These are phyloP conservation scores for Fringilla coelebs DNA, from an alignment of 2,797 vertebrate species.

Conservation along the genomic window DNA sequence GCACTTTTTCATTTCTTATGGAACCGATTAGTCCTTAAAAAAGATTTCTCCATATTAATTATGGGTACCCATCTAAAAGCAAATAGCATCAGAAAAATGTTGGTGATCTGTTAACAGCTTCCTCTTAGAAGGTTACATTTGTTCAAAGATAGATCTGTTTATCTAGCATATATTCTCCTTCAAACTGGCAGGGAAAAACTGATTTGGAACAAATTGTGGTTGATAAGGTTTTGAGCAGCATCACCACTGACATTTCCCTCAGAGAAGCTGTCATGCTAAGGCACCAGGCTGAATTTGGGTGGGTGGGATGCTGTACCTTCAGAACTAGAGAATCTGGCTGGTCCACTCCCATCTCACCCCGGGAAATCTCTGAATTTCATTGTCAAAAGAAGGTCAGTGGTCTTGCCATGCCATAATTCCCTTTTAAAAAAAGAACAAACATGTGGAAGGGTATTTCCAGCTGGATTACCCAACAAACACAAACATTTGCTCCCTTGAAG, in stretches of 20 bases:
- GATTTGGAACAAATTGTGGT: background rate
- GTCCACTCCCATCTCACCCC: background rate
- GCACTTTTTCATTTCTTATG: constrained; percentile 5
- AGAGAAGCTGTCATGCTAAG: background rate
- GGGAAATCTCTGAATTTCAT: background rate
- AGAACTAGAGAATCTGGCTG: background rate
- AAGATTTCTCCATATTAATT: constrained; percentile 4
- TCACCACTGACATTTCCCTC: background rate
- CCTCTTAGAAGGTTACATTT: background rate
- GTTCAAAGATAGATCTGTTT: background rate
- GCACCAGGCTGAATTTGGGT: background rate
- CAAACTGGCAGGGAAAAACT: background rate
- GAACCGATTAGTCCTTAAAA: background rate
- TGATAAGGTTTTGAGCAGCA: background rate
- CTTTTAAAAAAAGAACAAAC: background rate
- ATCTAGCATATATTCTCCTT: background rate
- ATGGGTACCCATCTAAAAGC: background rate
- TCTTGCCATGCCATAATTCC: background rate
- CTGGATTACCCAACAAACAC: background rate
- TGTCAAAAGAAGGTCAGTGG: background rate
- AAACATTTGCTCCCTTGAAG: background rate
- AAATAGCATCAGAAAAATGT: background rate
- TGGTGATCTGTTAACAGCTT: background rate
- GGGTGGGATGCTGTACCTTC: background rate
- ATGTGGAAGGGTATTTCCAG: background rate